Evolutionary conservation across 2,888 invertebrate genomes (phyloP).

Genomic region (Caenorhabditis parvicauda): DNA sequence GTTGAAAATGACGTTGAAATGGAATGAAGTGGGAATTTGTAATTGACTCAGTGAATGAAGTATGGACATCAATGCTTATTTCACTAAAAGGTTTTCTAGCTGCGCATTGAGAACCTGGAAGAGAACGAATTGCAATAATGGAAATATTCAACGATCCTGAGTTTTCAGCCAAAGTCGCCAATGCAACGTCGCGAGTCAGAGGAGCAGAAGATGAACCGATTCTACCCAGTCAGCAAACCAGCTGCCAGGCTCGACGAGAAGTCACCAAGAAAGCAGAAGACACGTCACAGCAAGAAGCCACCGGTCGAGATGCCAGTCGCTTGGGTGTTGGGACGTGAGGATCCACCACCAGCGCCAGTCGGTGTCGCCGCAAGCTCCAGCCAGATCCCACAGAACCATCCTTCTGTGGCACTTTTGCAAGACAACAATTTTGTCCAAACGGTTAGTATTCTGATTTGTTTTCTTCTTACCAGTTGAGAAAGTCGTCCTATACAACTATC

Average conservation of each 20-base stretch:
- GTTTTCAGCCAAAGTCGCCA: slow-evolving; percentile 59
- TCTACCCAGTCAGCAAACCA: slow-evolving; percentile 88
- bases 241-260: slow-evolving; percentile 66
- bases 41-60: too few species aligned
- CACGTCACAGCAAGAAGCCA: slow-evolving; percentile 73
- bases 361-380: slow-evolving; percentile 38
- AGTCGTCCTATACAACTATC: too few species aligned
- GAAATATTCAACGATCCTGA: too few species aligned
- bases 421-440: slow-evolving; percentile 97
- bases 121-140: too few species aligned
- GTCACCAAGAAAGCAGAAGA: slow-evolving; percentile 77
- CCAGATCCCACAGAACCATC: slow-evolving; percentile 70
- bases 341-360: slow-evolving; percentile 29
- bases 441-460: slow-evolving; percentile 46
- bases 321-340: slow-evolving; percentile 80
- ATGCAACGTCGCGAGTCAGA: slow-evolving; percentile 56
- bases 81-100: too few species aligned
- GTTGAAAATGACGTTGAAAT: too few species aligned
- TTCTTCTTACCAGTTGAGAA: too few species aligned
- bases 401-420: slow-evolving; percentile 86
- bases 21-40: too few species aligned
- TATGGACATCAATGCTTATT: too few species aligned
- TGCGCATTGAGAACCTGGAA: too few species aligned
- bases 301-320: slow-evolving; percentile 89
- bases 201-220: slow-evolving; percentile 70